These are phyloP conservation scores for Crotalus adamanteus DNA, from an alignment of 2,797 vertebrate genomes.

Conservation along the genomic window DNA sequence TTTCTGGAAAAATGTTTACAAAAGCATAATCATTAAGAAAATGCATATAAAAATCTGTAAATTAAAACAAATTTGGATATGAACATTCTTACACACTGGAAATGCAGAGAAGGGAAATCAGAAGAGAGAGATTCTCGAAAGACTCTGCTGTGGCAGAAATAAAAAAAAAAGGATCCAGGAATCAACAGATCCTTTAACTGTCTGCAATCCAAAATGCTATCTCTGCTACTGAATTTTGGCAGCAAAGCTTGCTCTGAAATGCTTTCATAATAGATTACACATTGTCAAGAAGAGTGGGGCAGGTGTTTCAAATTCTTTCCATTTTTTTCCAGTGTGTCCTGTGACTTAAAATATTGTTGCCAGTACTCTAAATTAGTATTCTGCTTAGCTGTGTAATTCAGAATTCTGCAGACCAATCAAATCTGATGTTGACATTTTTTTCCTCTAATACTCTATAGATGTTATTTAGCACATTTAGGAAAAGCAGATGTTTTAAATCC, in stretches of 20 bases:
- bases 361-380: conserved; percentile 5
- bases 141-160: not conserved
- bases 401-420: not conserved
- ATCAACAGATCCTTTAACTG: conserved; percentile 43
- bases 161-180: conserved; percentile 21
- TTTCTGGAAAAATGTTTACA: not conserved
- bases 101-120: not conserved
- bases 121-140: not conserved
- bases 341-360: conserved; percentile 12
- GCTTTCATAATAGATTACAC: conserved; percentile 60
- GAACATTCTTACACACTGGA: not conserved
- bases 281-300: conserved; percentile 58
- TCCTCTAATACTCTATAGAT: not conserved
- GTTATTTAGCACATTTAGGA: too few relatives aligned
- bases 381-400: not conserved
- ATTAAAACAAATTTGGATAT: not conserved
- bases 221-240: conserved; percentile 53
- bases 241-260: conserved; percentile 48
- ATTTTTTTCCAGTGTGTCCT: not conserved
- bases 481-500: not conserved
- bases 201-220: conserved; percentile 44
- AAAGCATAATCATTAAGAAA: not conserved
- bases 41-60: not conserved
- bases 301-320: conserved; percentile 75
- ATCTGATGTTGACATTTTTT: not conserved